phyloP scores from a whole-genome alignment of 2,113 vertebrate species.

The Chitala chitala region DNA sequence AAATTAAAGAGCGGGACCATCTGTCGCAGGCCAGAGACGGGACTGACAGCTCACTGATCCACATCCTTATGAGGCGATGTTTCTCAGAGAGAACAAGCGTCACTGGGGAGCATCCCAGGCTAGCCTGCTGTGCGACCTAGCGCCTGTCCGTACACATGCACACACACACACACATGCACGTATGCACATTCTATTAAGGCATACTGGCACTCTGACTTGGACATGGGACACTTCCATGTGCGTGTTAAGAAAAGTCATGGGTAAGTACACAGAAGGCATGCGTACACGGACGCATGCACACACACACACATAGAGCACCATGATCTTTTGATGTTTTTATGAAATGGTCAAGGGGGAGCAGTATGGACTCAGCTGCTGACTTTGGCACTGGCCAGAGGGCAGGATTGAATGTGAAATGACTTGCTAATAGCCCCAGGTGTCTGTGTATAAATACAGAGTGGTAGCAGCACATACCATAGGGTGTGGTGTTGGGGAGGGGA shows the following conservation, averaged over 20 bases:
- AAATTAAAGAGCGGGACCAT: constrained; percentile 67
- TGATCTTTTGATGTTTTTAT: constrained; percentile 34
- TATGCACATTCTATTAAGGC: too few relatives aligned
- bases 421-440: constrained; percentile 10
- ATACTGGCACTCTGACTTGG: too few relatives aligned
- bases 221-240: too few relatives aligned
- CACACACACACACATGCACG: not conserved
- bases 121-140: too few relatives aligned
- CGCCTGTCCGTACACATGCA: too few relatives aligned
- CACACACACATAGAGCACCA: not conserved
- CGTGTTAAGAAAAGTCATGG: not conserved
- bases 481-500: not conserved
- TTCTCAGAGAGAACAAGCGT: constrained; percentile 35
- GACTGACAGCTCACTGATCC: constrained; percentile 59
- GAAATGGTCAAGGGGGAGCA: constrained; percentile 2
- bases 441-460: constrained; percentile 45
- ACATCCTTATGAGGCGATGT: constrained; percentile 67
- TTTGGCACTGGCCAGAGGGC: constrained; percentile 28
- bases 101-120: constrained; percentile 47
- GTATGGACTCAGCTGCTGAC: constrained; percentile 40
- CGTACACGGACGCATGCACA: not conserved
- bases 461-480: constrained; percentile 14
- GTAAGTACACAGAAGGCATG: not conserved
- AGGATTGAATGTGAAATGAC: constrained; percentile 28
- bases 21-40: constrained; percentile 62